Evolutionary conservation across 2,113 vertebrate species (phyloP), one percentile per base, ranked within the genome.

Genomic region (Ailurus styani): DNA sequence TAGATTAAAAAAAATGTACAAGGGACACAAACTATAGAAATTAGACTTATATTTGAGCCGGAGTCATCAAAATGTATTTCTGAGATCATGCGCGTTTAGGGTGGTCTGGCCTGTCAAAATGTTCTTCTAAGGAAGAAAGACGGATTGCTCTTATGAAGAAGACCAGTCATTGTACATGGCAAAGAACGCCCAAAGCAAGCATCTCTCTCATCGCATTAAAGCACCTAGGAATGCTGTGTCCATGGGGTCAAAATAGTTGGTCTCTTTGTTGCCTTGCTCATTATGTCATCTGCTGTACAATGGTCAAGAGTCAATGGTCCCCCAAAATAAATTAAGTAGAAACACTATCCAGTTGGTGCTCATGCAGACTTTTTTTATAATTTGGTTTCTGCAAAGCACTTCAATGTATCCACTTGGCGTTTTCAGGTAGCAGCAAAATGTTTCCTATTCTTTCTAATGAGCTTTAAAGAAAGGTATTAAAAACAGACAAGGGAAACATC

Each of bases 391-490:
- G 68, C 50, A 60, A 45, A 95, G n/a, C 77, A 13, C 23, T 57
- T 57, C 45, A 52, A 29, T 89, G n/a, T 42, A 50, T 45, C 55
- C 20, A 47, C 29, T 62, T 57, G 79, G 5, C n/a, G 31, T 29
- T 92, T 27, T 92, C 50, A 31, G 25, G 21, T 40, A 81, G 81
- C 86, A 82, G 13, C 37, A 60, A 47, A 62, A 8, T 1, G 34
- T 34, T 73, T 27, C 11, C 57, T 57, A 0, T 84, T 90, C 23
- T 91, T 93, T 89, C 21, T 23, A 72, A n/a, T 20, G 34, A 64
- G 31, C 1, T 47, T 73, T 57, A 77, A 92, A 92, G 95, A 84
- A 64, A 95, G 47, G 60, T 87, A 85, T 97, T 97, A 82, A 87
- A 68, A 87, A 15, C 29, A 87, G 34, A 82, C 54, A 15, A 82